Base-by-base conservation (phyloP, 2,888 invertebrate genomes). In the Papilio demoleus region DNA sequence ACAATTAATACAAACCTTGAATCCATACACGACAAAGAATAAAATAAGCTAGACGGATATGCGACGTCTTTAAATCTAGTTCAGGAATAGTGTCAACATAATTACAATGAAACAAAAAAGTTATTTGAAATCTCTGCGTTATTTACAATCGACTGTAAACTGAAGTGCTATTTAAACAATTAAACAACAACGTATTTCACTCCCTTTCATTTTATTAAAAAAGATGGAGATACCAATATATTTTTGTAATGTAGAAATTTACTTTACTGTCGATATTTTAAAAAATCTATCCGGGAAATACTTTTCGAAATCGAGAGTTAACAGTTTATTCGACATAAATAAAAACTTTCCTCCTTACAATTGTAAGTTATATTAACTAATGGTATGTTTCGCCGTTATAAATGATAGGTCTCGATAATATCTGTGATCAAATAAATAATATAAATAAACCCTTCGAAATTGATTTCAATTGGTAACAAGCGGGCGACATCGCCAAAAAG, bases 21-120 rank as follows among this genome's bases (percentile, higher is more conserved):
- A 59, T 38, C 59, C 59, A 22, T 38, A 59, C 59, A 59, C 22
- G 59, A 59, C 38, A 59, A 24, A 14, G 27, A 53, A 50, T 14
- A 1, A 4, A 53, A 53, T 27, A 53, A 27, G 22, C n/a, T 2
- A 27, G 53, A 27, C n/a, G 27, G 50, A 50, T 4, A 27, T 50
- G 22, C 24, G 24, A 14, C 22, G 36, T 6, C 34, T 59, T 34
- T 36, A 19, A 40, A 38, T 17, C 38, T 58, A 38, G 38, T 22
- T 4, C 17, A 19, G 14, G 59, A 38, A 22, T 38, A 14, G 27
- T 9, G n/a, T 24, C 22, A 24, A 50, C 6, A 19, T 50, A 50
- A 50, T 27, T 50, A 53, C 53, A 27, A 27, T 2, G 27, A 27
- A 14, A 14, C 24, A 47, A 22, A 47, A 12, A 47, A 0, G 27